phyloP scores from a whole-genome alignment of 2,113 vertebrate species.

The Anolis sagrei region DNA sequence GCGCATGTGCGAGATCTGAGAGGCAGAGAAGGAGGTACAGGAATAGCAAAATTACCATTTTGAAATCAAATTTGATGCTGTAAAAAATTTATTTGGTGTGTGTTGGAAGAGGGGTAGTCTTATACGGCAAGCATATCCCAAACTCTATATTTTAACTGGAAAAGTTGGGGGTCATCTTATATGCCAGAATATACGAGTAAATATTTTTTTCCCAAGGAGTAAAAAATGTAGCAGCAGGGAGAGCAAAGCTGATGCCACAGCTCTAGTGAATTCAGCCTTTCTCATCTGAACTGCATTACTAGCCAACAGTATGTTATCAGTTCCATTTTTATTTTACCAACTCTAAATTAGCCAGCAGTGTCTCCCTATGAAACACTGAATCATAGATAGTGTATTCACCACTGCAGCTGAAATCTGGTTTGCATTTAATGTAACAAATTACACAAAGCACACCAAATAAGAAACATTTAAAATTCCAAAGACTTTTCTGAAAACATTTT shows the following conservation, averaged over 20 bases:
- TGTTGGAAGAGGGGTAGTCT: too few species aligned
- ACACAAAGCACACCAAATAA: slow-evolving; percentile 73
- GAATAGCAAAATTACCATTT: too few species aligned
- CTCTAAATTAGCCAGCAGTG: slow-evolving; percentile 2
- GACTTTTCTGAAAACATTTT: slow-evolving; percentile 64
- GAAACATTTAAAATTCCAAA: slow-evolving; percentile 73
- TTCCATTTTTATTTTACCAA: slow-evolving; percentile 25
- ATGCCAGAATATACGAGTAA: too few species aligned
- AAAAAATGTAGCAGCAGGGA: background rate
- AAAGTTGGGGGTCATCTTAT: too few species aligned
- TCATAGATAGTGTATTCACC: slow-evolving; percentile 55
- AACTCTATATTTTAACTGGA: too few species aligned
- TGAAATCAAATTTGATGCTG: too few species aligned
- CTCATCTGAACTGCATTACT: background rate
- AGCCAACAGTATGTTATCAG: background rate
- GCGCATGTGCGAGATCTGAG: too few species aligned
- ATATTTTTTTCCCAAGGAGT: slow-evolving; percentile 12
- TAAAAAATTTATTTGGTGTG: too few species aligned
- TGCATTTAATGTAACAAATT: slow-evolving; percentile 74
- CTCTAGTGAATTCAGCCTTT: background rate
- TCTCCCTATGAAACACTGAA: slow-evolving; percentile 31
- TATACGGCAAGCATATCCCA: too few species aligned
- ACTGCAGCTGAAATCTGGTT: slow-evolving; percentile 70
- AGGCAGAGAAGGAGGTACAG: too few species aligned
- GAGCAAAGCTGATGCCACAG: slow-evolving; percentile 29